phyloP scores from a whole-genome alignment of 2,888 invertebrate genomes.

The Agrotis exclamationis region DNA sequence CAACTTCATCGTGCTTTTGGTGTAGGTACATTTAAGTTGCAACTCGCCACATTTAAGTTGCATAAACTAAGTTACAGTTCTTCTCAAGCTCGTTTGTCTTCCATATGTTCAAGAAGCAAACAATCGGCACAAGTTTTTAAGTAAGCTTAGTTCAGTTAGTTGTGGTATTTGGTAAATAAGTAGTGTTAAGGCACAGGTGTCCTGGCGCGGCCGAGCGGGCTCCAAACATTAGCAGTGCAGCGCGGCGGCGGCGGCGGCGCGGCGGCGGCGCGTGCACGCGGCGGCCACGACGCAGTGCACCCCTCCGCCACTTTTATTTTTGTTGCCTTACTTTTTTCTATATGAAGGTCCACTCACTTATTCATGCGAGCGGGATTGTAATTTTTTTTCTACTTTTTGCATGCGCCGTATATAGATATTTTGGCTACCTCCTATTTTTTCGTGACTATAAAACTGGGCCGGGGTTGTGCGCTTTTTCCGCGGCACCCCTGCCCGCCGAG shows the following conservation, averaged over 20 bases:
- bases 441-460: conserved; percentile 89
- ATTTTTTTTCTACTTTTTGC: conserved; percentile 87
- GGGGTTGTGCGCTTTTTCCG: conserved; percentile 89
- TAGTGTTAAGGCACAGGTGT: conserved; percentile 45
- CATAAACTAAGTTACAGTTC: conserved; percentile 1
- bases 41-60: background rate
- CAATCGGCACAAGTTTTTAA: conserved; percentile 14
- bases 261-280: conserved; percentile 37
- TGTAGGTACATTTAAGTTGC: conserved; percentile 15
- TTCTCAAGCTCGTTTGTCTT: conserved; percentile 23
- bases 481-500: conserved; percentile 79
- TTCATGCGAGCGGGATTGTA: conserved; percentile 90
- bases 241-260: conserved; percentile 36
- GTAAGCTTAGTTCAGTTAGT: conserved; percentile 6
- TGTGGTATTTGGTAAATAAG: conserved; percentile 6
- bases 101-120: conserved; percentile 7
- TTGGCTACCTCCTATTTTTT: conserved; percentile 90
- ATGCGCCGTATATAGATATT: conserved; percentile 89
- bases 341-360: conserved; percentile 90
- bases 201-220: conserved; percentile 17
- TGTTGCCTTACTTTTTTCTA: conserved; percentile 86
- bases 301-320: conserved; percentile 78
- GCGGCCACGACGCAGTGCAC: conserved; percentile 59
- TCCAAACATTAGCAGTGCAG: conserved; percentile 43
- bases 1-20: background rate